Evolutionary conservation across 2,888 invertebrate species (phyloP).

Genomic region (Cremastinae sp.): DNA sequence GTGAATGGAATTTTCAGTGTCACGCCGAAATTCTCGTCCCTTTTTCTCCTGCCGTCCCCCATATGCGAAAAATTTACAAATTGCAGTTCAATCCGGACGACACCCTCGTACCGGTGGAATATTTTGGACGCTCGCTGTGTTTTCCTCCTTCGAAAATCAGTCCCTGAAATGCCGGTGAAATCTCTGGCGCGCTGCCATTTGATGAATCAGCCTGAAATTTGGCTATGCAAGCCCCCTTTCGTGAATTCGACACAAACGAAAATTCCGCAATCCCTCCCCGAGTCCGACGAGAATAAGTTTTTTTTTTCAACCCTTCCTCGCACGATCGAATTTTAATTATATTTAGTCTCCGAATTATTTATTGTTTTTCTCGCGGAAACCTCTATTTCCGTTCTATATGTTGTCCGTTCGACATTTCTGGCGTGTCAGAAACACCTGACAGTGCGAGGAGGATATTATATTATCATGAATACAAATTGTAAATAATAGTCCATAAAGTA

Average conservation of each 20-base stretch:
- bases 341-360: not conserved
- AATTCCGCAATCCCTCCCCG: conserved; percentile 26
- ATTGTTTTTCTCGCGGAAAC: not conserved
- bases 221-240: not conserved
- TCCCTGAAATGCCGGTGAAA: conserved; percentile 25
- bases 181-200: conserved; percentile 35
- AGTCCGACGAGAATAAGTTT: conserved; percentile 25
- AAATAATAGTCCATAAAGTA: no score
- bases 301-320: not conserved
- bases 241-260: conserved; percentile 8
- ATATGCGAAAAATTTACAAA: not conserved
- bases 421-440: no score
- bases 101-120: not conserved
- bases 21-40: not conserved
- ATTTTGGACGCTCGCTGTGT: conserved; percentile 19
- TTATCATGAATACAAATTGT: no score
- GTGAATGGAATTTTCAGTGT: not conserved
- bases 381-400: not conserved
- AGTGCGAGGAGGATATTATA: no score
- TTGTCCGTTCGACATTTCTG: no score
- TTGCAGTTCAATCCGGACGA: not conserved
- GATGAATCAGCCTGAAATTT: conserved; percentile 35
- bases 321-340: conserved; percentile 19
- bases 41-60: not conserved
- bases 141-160: conserved; percentile 15